Conservation (phyloP, 2,888 invertebrate genomes). For the Caenorhabditis doughertyi region DNA sequence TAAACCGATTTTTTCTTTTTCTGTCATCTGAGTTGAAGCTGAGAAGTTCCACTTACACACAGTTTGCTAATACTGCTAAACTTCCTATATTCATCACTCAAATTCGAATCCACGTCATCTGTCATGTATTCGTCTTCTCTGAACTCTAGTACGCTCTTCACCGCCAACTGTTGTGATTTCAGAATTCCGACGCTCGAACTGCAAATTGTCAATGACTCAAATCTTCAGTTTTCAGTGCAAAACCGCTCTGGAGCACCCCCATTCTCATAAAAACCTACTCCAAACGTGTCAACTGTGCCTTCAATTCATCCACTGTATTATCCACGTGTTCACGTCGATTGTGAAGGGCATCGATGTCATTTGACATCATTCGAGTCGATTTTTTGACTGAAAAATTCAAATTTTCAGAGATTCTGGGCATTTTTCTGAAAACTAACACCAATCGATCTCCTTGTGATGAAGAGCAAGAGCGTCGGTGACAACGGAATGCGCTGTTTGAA, state of each 20-base stretch:
- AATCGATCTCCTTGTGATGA: conserved; percentile 20
- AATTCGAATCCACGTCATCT: conserved; percentile 24
- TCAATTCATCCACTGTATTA: conserved; percentile 10
- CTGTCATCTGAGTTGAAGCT: too few species aligned
- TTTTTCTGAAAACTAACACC: conserved; percentile 19
- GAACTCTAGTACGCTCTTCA: conserved; percentile 48
- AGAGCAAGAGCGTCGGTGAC: conserved; percentile 28
- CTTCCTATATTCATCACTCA: conserved; percentile 34
- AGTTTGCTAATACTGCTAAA: conserved; percentile 46
- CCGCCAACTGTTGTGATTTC: conserved; percentile 38
- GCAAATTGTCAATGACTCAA: too few species aligned
- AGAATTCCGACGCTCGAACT: conserved; percentile 46
- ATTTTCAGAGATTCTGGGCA: not conserved
- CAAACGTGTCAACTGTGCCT: conserved; percentile 4
- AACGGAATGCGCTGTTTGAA: conserved; percentile 34
- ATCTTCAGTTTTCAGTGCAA: too few species aligned
- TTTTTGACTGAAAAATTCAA: conserved; percentile 18
- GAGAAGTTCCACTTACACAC: conserved; percentile 20
- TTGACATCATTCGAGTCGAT: conserved; percentile 15
- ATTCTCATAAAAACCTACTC: too few species aligned
- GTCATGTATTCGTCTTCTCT: conserved; percentile 44
- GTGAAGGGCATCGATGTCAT: conserved; percentile 13
- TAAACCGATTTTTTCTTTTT: too few species aligned
- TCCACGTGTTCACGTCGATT: conserved; percentile 4
- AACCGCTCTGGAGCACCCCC: too few species aligned